Evolutionary conservation across 2,888 invertebrate species (phyloP).

Genomic region (Globia sparganii): DNA sequence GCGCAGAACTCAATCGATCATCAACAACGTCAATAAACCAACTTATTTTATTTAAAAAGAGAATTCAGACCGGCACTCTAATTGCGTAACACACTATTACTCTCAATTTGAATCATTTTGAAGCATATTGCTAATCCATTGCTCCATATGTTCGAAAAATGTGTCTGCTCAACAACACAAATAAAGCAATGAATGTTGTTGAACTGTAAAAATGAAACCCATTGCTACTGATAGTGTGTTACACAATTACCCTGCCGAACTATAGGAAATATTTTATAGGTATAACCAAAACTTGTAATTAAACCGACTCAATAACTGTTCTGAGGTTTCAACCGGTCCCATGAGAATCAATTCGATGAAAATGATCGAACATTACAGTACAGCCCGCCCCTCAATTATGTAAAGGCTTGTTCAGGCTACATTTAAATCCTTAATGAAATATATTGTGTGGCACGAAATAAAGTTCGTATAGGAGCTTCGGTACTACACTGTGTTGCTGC

Average conservation of each 20-base stretch:
- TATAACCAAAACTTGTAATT: conserved; percentile 62
- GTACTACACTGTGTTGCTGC: too few species aligned
- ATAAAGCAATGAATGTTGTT: too few species aligned
- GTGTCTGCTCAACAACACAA: too few species aligned
- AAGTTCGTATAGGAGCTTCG: conserved; percentile 22
- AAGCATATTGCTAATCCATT: too few species aligned
- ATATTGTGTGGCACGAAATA: conserved; percentile 49
- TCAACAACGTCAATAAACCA: neutral
- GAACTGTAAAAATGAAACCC: too few species aligned
- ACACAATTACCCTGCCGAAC: too few species aligned
- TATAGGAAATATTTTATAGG: conserved; percentile 60
- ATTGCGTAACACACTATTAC: too few species aligned
- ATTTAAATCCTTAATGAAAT: conserved; percentile 60
- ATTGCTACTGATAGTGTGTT: too few species aligned
- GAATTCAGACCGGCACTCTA: neutral
- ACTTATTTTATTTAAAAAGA: conserved; percentile 7
- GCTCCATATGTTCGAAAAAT: too few species aligned
- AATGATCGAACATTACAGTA: conserved; percentile 67
- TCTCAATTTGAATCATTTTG: too few species aligned
- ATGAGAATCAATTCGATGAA: conserved; percentile 66
- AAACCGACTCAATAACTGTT: conserved; percentile 60
- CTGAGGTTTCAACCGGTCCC: conserved; percentile 56
- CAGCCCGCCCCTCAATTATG: conserved; percentile 59
- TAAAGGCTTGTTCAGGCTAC: conserved; percentile 48
- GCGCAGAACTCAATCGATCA: neutral